phyloP scores from a whole-genome alignment of 2,797 vertebrate species.

The Anas capensis region DNA sequence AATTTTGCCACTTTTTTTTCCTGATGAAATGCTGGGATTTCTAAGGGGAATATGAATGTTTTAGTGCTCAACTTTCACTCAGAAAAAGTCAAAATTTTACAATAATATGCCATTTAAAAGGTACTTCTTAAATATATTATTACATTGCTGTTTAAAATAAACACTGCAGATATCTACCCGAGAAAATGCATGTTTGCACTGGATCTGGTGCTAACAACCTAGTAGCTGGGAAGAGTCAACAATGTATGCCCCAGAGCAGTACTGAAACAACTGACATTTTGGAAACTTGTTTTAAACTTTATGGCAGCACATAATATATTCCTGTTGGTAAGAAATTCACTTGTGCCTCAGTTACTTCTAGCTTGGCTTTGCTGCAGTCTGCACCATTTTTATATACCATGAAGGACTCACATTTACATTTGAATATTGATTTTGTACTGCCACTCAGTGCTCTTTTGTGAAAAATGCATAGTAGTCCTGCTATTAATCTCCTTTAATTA shows the following conservation, averaged over 20 bases:
- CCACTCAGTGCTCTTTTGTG: slow-evolving; percentile 42
- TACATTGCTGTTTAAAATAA: slow-evolving; percentile 40
- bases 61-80: slow-evolving; percentile 45
- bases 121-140: slow-evolving; percentile 45
- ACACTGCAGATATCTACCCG: slow-evolving; percentile 5
- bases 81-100: slow-evolving; percentile 48
- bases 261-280: slow-evolving; percentile 14
- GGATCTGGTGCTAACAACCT: slow-evolving; percentile 28
- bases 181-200: slow-evolving; percentile 54
- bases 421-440: slow-evolving; percentile 61
- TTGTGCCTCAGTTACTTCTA: slow-evolving; percentile 1
- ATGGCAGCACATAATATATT: slow-evolving; percentile 4
- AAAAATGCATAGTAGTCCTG: slow-evolving; percentile 39
- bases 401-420: slow-evolving; percentile 53
- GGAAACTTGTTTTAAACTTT: slow-evolving; percentile 35
- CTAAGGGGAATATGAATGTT: slow-evolving; percentile 55
- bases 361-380: slow-evolving; percentile 22
- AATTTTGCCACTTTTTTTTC: slow-evolving; percentile 44
- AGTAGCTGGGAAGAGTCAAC: slow-evolving; percentile 31
- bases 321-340: slow-evolving; percentile 2
- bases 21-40: slow-evolving; percentile 49
- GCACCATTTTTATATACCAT: slow-evolving; percentile 43
- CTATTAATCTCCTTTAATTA: slow-evolving; percentile 77
- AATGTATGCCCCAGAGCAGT: neutral
- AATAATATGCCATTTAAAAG: slow-evolving; percentile 53